These are phyloP conservation scores for Schizopygopsis pylzovi DNA, from an alignment of 2,797 vertebrate species.

Conservation along the genomic window DNA sequence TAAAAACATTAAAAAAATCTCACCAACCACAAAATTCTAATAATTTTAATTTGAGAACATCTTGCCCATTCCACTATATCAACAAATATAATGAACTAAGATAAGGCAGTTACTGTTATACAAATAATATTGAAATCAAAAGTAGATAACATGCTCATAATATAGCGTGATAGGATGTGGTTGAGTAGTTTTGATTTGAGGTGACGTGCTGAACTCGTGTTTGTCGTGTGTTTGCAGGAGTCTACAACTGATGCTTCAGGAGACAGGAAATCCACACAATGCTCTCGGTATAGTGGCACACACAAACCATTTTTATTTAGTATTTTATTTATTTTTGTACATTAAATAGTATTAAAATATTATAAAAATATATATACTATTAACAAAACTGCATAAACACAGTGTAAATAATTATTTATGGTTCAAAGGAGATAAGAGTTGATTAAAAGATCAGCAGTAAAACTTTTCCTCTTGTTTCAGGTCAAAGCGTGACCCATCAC, in stretches of 20 bases:
- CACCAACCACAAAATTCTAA: not conserved
- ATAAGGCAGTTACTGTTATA: not conserved
- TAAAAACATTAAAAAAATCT: not conserved
- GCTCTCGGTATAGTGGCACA: constrained; percentile 41
- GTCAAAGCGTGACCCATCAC: constrained; percentile 65
- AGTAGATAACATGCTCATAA: not conserved
- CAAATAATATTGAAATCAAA: not conserved
- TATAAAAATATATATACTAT: not conserved
- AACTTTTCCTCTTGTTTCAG: constrained; percentile 69
- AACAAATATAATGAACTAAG: not conserved
- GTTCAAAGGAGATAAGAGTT: not conserved
- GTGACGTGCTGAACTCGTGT: not conserved
- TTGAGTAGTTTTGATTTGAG: not conserved
- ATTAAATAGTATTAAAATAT: not conserved
- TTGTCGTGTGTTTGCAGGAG: constrained; percentile 55
- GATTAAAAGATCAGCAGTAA: not conserved
- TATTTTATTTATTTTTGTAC: not conserved
- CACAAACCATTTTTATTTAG: not conserved
- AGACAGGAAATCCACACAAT: not conserved
- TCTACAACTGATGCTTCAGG: constrained; percentile 24
- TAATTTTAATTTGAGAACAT: not conserved
- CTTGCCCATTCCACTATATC: not conserved
- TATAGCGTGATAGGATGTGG: not conserved
- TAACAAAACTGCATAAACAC: not conserved
- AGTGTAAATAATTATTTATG: not conserved